Conservation (phyloP, 1,140 invertebrate species). For the Chelonus insularis region DNA sequence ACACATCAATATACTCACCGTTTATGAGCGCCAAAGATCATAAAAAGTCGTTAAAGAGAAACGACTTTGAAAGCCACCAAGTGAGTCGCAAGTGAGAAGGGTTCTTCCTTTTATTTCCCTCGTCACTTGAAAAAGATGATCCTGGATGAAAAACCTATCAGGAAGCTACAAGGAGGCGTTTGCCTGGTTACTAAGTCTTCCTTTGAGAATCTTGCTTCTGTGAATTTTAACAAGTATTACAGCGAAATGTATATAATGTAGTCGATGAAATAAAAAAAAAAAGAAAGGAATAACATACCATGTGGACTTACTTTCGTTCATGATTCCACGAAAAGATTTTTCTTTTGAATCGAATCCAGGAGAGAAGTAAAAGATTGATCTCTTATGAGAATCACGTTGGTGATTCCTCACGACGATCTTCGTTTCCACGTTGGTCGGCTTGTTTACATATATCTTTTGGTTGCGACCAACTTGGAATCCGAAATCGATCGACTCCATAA, state of each 20-base stretch:
- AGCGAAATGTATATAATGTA: conserved; percentile 9
- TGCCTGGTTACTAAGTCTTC: conserved; percentile 9
- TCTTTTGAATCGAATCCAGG: conserved; percentile 18
- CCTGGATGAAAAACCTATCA: conserved; percentile 20
- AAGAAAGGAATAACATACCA: conserved; percentile 16
- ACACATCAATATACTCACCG: not conserved
- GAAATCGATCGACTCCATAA: conserved; percentile 35
- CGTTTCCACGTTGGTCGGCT: conserved; percentile 45
- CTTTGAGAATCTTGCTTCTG: conserved; percentile 7
- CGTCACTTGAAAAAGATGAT: conserved; percentile 9
- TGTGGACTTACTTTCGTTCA: conserved; percentile 26
- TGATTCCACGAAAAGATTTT: conserved; percentile 32
- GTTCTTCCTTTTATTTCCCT: conserved; percentile 16
- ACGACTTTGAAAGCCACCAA: conserved; percentile 23
- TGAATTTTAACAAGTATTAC: conserved; percentile 21
- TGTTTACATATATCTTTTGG: conserved; percentile 50
- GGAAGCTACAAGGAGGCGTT: conserved; percentile 18
- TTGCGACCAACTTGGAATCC: conserved; percentile 42
- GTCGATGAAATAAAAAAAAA: conserved; percentile 8
- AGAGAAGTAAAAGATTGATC: conserved; percentile 33
- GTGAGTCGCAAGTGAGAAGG: conserved; percentile 20
- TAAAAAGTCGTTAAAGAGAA: conserved; percentile 22
- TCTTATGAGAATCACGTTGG: conserved; percentile 50
- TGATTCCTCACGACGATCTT: too few species aligned
- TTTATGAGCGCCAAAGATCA: conserved; percentile 7